Evolutionary conservation across 2,888 invertebrate genomes (phyloP).

Genomic region (Eubasilissa splendida): DNA sequence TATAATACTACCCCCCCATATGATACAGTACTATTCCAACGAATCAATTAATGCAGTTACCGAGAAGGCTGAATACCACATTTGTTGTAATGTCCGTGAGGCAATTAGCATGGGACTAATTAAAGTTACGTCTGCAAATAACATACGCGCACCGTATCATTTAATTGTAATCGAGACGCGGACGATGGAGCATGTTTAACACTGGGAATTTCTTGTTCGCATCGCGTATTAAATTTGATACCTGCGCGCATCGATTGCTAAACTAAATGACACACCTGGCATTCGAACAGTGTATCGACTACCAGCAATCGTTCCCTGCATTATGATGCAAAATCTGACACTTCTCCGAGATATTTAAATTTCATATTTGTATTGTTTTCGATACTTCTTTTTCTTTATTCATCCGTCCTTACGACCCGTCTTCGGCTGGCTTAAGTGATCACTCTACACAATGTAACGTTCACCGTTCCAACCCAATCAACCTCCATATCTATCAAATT

Average conservation of each 20-base stretch:
- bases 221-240: background rate
- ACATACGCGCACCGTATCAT: background rate
- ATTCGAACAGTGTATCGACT: background rate
- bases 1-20: too few relatives aligned
- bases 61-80: background rate
- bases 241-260: background rate
- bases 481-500: too few relatives aligned
- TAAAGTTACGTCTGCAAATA: background rate
- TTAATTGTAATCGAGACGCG: conserved; percentile 11
- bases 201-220: background rate
- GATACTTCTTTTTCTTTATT: too few relatives aligned
- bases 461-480: too few relatives aligned
- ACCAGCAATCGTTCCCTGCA: background rate
- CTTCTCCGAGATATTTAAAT: too few relatives aligned
- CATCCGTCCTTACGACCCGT: too few relatives aligned
- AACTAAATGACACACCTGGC: background rate
- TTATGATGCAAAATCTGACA: background rate
- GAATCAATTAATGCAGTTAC: too few relatives aligned
- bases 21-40: too few relatives aligned
- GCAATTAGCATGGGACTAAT: conserved; percentile 10
- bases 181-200: conserved; percentile 1
- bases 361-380: too few relatives aligned
- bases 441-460: too few relatives aligned
- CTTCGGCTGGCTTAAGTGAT: too few relatives aligned
- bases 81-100: background rate